Evolutionary conservation across 2,797 vertebrate species (phyloP).

Genomic region (Cottoperca gobio): DNA sequence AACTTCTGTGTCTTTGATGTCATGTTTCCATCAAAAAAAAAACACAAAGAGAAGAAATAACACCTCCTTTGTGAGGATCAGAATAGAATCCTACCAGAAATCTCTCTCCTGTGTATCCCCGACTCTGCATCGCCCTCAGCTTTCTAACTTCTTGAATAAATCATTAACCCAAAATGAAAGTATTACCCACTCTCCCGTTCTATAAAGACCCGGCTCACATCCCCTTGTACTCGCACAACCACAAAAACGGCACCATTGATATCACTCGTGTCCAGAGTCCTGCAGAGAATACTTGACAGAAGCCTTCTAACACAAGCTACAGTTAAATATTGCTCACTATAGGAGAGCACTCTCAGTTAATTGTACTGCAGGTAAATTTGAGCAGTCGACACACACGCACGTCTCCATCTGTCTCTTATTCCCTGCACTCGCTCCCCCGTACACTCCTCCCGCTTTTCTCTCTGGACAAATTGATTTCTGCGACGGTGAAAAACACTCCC

Average conservation of each 20-base stretch:
- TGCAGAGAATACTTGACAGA: slow-evolving; percentile 22
- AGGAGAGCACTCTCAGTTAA: slow-evolving; percentile 32
- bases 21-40: slow-evolving; percentile 60
- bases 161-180: slow-evolving; percentile 39
- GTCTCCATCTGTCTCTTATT: slow-evolving; percentile 36
- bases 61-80: slow-evolving; percentile 5
- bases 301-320: slow-evolving; percentile 26
- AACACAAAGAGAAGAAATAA: slow-evolving; percentile 1
- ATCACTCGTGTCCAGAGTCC: not conserved
- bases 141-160: slow-evolving; percentile 50
- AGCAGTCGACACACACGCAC: slow-evolving; percentile 7
- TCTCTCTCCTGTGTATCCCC: slow-evolving; percentile 35
- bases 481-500: slow-evolving; percentile 59
- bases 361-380: slow-evolving; percentile 51
- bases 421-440: slow-evolving; percentile 15
- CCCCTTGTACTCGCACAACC: not conserved
- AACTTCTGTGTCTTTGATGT: slow-evolving; percentile 53
- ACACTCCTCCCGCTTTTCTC: slow-evolving; percentile 43
- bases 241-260: slow-evolving; percentile 13
- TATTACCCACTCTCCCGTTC: not conserved
- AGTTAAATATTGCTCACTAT: slow-evolving; percentile 22
- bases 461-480: slow-evolving; percentile 80
- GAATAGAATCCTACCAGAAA: slow-evolving; percentile 31
- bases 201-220: not conserved
- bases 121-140: slow-evolving; percentile 36